Percentiles rank a stretch among this genome's conserved stretches.
These are phyloP conservation scores for Ormyrus pomaceus DNA, from an alignment of 2,888 invertebrate genomes.

Conservation along the genomic window DNA sequence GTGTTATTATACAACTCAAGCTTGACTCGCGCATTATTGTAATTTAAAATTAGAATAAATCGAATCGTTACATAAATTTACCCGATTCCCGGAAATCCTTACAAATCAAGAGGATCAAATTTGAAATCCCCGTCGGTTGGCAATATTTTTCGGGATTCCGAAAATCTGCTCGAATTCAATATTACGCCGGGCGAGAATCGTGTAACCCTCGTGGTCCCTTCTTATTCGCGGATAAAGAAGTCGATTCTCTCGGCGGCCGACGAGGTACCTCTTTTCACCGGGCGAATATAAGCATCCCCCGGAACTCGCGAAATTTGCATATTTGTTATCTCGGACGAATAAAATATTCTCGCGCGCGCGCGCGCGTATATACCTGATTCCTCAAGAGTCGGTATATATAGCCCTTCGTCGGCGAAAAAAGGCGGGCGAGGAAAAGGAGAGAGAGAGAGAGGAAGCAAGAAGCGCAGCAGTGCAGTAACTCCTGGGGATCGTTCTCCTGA, in stretches of 20 bases:
- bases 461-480: slow-evolving; percentile 21
- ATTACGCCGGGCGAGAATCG: slow-evolving; percentile 37
- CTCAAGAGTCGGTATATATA: slow-evolving; percentile 6
- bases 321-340: slow-evolving; percentile 55
- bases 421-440: background rate
- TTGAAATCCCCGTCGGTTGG: background rate
- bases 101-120: too few relatives aligned
- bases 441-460: background rate
- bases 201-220: slow-evolving; percentile 22
- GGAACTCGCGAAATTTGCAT: slow-evolving; percentile 51
- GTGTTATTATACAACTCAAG: too few relatives aligned
- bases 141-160: slow-evolving; percentile 40
- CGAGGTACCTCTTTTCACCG: slow-evolving; percentile 29
- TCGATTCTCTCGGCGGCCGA: slow-evolving; percentile 31
- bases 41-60: too few relatives aligned
- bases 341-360: slow-evolving; percentile 40
- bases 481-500: slow-evolving; percentile 33
- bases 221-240: slow-evolving; percentile 49
- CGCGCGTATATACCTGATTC: slow-evolving; percentile 26
- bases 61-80: too few relatives aligned
- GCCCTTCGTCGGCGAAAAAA: slow-evolving; percentile 32
- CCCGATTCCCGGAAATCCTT: too few relatives aligned
- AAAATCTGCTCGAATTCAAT: slow-evolving; percentile 53
- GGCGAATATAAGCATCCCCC: slow-evolving; percentile 19
- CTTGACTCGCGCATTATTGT: too few relatives aligned